phyloP scores from a whole-genome alignment of 2,113 vertebrate species.

The Sylvia atricapilla region DNA sequence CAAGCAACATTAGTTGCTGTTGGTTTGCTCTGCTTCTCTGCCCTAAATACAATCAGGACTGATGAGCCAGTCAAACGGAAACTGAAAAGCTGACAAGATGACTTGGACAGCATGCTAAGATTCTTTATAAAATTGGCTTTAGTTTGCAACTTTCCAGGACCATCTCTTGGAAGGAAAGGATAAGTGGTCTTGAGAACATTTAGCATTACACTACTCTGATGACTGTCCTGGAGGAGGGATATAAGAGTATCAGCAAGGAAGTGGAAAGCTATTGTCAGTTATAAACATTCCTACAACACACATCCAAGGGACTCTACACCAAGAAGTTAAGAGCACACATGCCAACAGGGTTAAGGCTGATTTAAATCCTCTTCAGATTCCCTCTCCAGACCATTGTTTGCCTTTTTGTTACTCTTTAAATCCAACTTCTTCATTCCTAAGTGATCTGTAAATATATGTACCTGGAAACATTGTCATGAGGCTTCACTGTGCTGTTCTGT shows the following conservation, averaged over 20 bases:
- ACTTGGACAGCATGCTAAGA: not conserved
- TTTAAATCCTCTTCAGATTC: not conserved
- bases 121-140: not conserved
- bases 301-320: not conserved
- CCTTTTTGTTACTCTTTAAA: not conserved
- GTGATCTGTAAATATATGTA: not conserved
- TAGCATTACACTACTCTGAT: not conserved
- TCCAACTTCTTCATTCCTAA: conserved; percentile 28
- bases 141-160: not conserved
- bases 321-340: not conserved
- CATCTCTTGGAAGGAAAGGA: not conserved
- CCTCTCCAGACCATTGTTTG: not conserved
- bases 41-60: not conserved
- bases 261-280: not conserved
- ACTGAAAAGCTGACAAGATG: not conserved
- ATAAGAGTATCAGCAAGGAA: not conserved
- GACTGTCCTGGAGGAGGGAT: not conserved
- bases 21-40: not conserved
- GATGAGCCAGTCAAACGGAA: not conserved
- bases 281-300: not conserved
- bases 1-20: not conserved
- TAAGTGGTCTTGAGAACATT: not conserved
- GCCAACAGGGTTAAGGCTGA: not conserved
- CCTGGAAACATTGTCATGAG: not conserved
- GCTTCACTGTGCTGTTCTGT: not conserved